Evolutionary conservation across 2,888 invertebrate genomes (phyloP), one percentile per base, ranked within the genome.

Genomic region (Aromia moschata): DNA sequence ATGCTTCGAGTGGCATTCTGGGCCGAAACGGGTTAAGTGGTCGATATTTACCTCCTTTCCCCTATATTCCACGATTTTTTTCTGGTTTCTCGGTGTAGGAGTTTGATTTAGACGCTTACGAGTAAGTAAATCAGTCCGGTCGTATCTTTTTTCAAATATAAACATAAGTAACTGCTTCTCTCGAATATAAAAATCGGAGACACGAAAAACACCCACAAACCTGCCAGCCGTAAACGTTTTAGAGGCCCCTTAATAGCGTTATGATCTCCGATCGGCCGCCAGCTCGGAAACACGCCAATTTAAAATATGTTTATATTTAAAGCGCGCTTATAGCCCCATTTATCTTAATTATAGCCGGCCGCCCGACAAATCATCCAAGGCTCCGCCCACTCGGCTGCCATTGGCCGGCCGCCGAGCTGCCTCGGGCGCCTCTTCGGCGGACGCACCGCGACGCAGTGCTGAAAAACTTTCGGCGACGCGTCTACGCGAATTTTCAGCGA

Each of bases 281-380:
- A 14, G 41, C 16, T 43, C 61, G 56, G 60, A 64, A 64, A 61
- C 59, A 61, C 62, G 57, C 65, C 60, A 62, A 65, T 63, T 57
- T 46, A 57, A 59, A 58, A 61, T 63, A 63, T 65, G 60, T 67
- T 67, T 60, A 64, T 53, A 64, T 67, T 58, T 60, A 67, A 67
- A 62, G 62, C 64, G 53, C 57, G 67, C 62, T 60, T 55, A 63
- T 58, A 62, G 62, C 55, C 56, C 11, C 65, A 71, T 68, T 67
- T 61, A 67, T 69, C 69, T 68, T 63, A 70, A 70, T 71, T 71
- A 70, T 63, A 55, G 37, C 52, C 56, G 60, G 55, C 67, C 54
- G 61, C 58, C 63, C 57, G 47, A 68, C 61, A 60, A 64, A 66
- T 67, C 63, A 63, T 62, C 17, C 12, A 36, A 51, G 45, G 54